phyloP scores from a whole-genome alignment of 1,140 invertebrate species.

The Ctenoplectra terminalis region DNA sequence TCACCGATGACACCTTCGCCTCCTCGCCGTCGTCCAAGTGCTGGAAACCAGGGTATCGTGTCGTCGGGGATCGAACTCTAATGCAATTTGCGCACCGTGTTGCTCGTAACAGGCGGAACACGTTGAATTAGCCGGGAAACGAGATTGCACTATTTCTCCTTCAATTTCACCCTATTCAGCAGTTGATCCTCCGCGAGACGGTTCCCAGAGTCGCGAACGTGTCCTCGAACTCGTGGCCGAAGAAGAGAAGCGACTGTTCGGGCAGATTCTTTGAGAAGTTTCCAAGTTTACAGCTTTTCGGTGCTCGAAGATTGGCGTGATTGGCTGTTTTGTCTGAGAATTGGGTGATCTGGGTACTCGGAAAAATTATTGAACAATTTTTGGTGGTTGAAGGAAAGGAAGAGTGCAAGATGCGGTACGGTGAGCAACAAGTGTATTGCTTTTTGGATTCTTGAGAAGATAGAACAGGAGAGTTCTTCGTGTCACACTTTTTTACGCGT shows the following conservation, averaged over 20 bases:
- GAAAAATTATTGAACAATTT: too few species aligned
- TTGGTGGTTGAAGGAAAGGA: background rate
- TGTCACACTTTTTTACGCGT: background rate
- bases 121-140: background rate
- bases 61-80: constrained; percentile 5
- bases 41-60: constrained; percentile 34
- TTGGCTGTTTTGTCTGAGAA: too few species aligned
- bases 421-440: background rate
- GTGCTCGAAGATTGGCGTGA: too few species aligned
- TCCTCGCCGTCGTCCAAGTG: background rate
- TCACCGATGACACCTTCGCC: constrained; percentile 47
- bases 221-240: background rate
- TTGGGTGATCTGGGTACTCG: too few species aligned
- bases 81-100: constrained; percentile 17
- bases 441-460: background rate
- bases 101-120: background rate
- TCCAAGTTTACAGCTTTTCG: background rate
- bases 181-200: background rate
- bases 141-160: background rate
- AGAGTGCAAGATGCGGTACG: too few species aligned
- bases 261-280: background rate
- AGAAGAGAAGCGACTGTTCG: background rate
- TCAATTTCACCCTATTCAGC: background rate
- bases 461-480: background rate
- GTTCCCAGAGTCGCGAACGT: background rate